Evolutionary conservation across 1,140 invertebrate species (phyloP).

Genomic region (Tetranychus cinnabarinus): DNA sequence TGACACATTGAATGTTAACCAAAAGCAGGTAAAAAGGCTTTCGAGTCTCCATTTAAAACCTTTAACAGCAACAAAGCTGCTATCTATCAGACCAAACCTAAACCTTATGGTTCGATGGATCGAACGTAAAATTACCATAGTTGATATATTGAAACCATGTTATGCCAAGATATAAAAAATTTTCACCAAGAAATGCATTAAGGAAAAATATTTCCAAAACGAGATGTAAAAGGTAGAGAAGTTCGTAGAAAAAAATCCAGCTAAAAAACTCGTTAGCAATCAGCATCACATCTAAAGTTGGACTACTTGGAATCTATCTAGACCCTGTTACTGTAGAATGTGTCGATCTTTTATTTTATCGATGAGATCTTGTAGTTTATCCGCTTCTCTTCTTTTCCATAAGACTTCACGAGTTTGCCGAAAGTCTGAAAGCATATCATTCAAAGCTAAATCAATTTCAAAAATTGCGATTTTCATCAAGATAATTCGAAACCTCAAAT

Average conservation of each 20-base stretch:
- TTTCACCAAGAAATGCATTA: conserved; percentile 17
- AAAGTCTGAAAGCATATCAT: no score
- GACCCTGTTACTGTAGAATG: neutral
- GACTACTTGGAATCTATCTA: neutral
- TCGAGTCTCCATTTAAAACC: no score
- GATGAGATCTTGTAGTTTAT: conserved; percentile 24
- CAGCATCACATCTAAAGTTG: neutral
- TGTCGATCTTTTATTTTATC: conserved; percentile 22
- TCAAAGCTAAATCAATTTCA: no score
- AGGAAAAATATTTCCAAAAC: conserved; percentile 19
- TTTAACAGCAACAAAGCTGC: no score
- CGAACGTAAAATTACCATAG: neutral
- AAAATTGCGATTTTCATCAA: no score
- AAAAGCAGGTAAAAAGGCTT: no score
- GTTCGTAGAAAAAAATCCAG: conserved; percentile 37
- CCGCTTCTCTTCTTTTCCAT: conserved; percentile 40
- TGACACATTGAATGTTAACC: no score
- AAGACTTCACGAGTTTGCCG: conserved; percentile 20
- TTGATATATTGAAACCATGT: neutral
- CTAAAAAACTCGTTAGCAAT: conserved; percentile 33
- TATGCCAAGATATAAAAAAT: neutral
- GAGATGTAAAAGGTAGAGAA: conserved; percentile 16
- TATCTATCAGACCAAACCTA: no score
- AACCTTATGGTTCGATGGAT: conserved; percentile 22
- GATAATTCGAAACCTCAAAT: no score